Conservation (phyloP, 2,113 vertebrate genomes). For the Sinocyclocheilus anophthalmus region DNA sequence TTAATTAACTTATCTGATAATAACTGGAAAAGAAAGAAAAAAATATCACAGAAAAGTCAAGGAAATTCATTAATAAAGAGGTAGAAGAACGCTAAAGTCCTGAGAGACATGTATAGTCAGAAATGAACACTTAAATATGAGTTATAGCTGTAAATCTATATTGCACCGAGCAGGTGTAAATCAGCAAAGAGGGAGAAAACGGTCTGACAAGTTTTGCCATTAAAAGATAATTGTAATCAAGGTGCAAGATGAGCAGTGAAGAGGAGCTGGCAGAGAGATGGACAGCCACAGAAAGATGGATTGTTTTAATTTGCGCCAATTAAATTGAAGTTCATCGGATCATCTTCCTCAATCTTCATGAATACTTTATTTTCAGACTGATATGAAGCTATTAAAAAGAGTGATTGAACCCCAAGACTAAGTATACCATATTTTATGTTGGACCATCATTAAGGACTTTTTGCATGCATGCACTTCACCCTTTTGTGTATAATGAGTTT, state of each 20-base stretch:
- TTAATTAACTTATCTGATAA: background rate
- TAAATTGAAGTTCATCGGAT: slow-evolving; percentile 99
- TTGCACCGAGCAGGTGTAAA: slow-evolving; percentile 83
- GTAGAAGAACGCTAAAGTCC: background rate
- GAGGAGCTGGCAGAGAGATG: slow-evolving; percentile 95
- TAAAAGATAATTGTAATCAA: slow-evolving; percentile 99
- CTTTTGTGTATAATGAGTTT: slow-evolving; percentile 79
- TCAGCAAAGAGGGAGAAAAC: slow-evolving; percentile 82
- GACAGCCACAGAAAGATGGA: slow-evolving; percentile 97
- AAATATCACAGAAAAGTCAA: background rate
- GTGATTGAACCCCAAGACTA: slow-evolving; percentile 91
- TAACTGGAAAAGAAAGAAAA: background rate
- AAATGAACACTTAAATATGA: slow-evolving; percentile 79
- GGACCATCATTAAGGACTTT: slow-evolving; percentile 92
- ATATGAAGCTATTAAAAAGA: slow-evolving; percentile 99
- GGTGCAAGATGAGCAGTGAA: slow-evolving; percentile 91
- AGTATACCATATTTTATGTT: slow-evolving; percentile 94
- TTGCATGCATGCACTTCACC: slow-evolving; percentile 73
- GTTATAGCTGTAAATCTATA: slow-evolving; percentile 85
- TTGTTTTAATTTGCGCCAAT: slow-evolving; percentile 99
- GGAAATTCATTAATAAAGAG: background rate
- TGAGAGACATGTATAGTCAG: slow-evolving; percentile 65
- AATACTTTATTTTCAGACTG: slow-evolving; percentile 99
- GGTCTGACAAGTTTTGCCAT: slow-evolving; percentile 99
- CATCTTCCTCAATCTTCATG: slow-evolving; percentile 99